Evolutionary conservation across 2,113 vertebrate species (phyloP).

Genomic region (Herpetotheres cachinnans): DNA sequence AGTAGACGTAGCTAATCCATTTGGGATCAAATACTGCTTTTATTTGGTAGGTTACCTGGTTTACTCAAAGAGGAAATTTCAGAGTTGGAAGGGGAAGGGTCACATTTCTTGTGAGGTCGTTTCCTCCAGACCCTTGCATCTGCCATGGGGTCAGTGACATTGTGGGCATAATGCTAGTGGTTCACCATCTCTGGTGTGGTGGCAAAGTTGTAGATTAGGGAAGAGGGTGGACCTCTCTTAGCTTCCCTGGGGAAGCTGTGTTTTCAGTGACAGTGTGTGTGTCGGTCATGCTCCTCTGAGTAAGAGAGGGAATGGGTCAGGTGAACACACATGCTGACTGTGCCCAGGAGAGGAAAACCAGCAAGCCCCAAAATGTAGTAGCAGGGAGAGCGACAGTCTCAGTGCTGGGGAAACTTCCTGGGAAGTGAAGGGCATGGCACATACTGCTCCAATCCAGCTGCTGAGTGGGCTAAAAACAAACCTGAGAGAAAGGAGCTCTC

Average conservation of each 20-base stretch:
- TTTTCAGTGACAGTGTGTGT: neutral
- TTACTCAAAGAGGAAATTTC: neutral
- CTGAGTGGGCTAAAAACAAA: neutral
- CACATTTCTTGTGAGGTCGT: neutral
- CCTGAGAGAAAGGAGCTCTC: neutral
- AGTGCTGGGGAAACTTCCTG: neutral
- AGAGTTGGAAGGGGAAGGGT: neutral
- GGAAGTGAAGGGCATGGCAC: neutral
- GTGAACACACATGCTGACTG: neutral
- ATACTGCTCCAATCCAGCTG: neutral
- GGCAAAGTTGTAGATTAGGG: neutral
- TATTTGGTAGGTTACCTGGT: neutral
- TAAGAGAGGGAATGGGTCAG: rapidly evolving
- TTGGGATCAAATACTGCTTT: neutral
- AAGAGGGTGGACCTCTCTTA: neutral
- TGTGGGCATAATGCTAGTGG: neutral
- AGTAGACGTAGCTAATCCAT: neutral
- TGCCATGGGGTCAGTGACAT: neutral
- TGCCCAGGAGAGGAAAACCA: neutral
- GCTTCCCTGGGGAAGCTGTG: neutral
- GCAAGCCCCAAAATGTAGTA: neutral
- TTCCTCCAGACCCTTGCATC: neutral
- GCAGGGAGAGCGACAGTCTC: neutral
- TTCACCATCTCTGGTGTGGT: neutral
- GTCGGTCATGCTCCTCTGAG: neutral